These are phyloP conservation scores for Vicugna pacos DNA, from an alignment of 2,113 vertebrate genomes.

Conservation along the genomic window DNA sequence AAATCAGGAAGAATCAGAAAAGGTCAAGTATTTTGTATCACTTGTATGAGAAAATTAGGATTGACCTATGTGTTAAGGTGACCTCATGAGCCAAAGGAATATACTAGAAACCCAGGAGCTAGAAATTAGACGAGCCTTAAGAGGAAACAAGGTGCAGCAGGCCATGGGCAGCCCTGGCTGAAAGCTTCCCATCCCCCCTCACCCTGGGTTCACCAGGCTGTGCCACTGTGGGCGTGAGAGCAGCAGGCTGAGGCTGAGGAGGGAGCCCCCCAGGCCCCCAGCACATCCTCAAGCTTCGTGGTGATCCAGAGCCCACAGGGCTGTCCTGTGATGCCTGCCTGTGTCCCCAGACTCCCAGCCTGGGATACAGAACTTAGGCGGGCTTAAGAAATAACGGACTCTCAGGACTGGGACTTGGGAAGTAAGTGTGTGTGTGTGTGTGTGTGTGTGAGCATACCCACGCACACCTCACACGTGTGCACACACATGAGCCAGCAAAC, in stretches of 20 bases:
- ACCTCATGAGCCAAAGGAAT: not conserved
- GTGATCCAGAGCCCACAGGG: not conserved
- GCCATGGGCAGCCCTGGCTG: not conserved
- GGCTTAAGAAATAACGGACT: not conserved
- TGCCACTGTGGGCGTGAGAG: rapidly evolving
- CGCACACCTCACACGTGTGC: too few species aligned
- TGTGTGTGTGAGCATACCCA: too few species aligned
- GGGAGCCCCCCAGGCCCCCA: not conserved
- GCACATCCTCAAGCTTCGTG: not conserved
- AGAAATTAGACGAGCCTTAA: not conserved
- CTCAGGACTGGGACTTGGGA: not conserved
- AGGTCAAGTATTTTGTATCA: not conserved
- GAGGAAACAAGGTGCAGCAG: not conserved
- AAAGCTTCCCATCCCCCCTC: not conserved
- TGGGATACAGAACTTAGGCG: not conserved
- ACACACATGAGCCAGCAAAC: not conserved
- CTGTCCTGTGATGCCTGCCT: not conserved
- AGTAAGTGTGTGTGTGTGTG: rapidly evolving
- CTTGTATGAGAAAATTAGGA: not conserved
- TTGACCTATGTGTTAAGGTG: not conserved
- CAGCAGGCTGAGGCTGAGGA: too few species aligned
- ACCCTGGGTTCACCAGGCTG: not conserved
- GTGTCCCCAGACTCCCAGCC: not conserved
- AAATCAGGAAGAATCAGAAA: constrained; percentile 36
- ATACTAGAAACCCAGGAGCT: not conserved